Base-by-base conservation (phyloP, 2,113 vertebrate species). In the Varanus salvator region DNA sequence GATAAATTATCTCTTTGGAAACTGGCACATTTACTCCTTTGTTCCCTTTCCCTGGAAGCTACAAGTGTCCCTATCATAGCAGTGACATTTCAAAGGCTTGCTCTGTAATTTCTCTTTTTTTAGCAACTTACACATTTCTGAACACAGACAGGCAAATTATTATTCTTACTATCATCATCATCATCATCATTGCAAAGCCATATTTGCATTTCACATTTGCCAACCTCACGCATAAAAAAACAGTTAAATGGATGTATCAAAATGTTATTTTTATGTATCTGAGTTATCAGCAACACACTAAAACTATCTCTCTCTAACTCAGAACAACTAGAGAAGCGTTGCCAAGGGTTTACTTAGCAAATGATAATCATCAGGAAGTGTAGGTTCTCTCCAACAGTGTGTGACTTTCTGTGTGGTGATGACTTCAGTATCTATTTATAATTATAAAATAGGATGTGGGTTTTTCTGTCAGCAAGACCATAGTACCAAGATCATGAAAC, bases 11-110 rank as follows among this genome's bases (percentile, higher is more conserved):
- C 88, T 90, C 8, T 92, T 77, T 81, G 77, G n/a, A 93, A 82
- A 84, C 48, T 82, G 21, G 87, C 66, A 88, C 0, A 27, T 27
- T 87, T 50, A 66, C 86, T 69, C 77, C 44, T 83, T 94, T 78
- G 5, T 87, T 81, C 29, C 25, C 74, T 87, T 90, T 78, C 50
- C 27, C 31, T 88, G 4, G 84, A 87, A 82, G 75, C 2, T 83
- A 91, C 50, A 48, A 88, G 80, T 15, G 15, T 34, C n/a, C 31
- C 74, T 38, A 76, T 91, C 89, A 76, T 71, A 29, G 12, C 76
- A 92, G 77, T 66, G 38, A 8, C 60, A 78, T 66, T 77, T 85
- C 17, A 31, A 72, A 31, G 75, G 25, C 52, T 66, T 21, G 11
- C 19, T 88, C 27, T 88, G 76, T 82, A 44, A 4, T 19, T 29